Percentiles rank a stretch among this genome's conserved stretches.
These are phyloP conservation scores for Leptinotarsa haldemani DNA, from an alignment of 2,888 invertebrate genomes.

Conservation along the genomic window DNA sequence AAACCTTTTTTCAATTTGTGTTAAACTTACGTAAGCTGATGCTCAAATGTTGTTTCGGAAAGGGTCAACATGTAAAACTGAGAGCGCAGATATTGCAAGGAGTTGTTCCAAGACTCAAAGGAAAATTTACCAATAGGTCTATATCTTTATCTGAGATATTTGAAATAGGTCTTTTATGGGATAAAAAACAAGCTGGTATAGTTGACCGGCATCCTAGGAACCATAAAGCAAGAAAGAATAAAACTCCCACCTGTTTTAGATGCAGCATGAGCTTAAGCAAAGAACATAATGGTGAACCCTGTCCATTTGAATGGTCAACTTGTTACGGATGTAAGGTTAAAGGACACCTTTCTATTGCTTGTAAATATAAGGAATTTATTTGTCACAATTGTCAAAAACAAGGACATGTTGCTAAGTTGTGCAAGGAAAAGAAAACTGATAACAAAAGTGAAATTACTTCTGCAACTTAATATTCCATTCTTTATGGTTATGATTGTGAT, in stretches of 20 bases:
- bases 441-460: background rate
- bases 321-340: conserved; percentile 33
- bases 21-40: conserved; percentile 35
- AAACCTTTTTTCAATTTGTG: conserved; percentile 38
- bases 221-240: conserved; percentile 31
- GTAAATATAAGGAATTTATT: conserved; percentile 38
- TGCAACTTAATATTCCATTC: background rate
- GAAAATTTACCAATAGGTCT: conserved; percentile 24
- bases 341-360: conserved; percentile 39
- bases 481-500: background rate
- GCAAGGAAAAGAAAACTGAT: conserved; percentile 14
- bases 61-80: conserved; percentile 22
- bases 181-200: conserved; percentile 15
- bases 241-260: conserved; percentile 35
- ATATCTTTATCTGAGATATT: conserved; percentile 31
- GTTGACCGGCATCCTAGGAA: conserved; percentile 25
- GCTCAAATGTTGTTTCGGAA: conserved; percentile 29
- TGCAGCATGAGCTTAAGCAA: conserved; percentile 24
- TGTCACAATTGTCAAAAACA: conserved; percentile 35
- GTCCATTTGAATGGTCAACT: conserved; percentile 38
- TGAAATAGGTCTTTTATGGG: conserved; percentile 34
- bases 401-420: conserved; percentile 39
- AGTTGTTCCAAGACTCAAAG: conserved; percentile 11
- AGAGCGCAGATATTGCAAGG: conserved; percentile 29
- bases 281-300: conserved; percentile 28